These are phyloP conservation scores for Castor canadensis DNA, from an alignment of 2,113 vertebrate genomes.

Conservation along the genomic window DNA sequence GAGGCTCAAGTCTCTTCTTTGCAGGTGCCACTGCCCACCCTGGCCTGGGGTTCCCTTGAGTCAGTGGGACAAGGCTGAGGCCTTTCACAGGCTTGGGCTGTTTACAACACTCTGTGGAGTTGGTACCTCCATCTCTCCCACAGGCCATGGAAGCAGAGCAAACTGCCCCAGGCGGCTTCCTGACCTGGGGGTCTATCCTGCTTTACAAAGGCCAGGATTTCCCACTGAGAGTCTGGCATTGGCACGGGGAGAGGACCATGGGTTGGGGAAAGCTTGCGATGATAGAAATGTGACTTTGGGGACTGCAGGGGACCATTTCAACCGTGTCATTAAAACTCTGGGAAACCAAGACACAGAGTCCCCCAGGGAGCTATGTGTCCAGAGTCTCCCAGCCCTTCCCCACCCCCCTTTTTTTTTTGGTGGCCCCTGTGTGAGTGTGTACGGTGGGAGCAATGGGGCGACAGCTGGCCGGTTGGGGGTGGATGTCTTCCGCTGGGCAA, in stretches of 20 bases:
- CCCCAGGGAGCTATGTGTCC: not conserved
- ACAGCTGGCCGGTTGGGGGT: constrained; percentile 25
- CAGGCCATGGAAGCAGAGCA: not conserved
- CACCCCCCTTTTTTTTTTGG: not conserved
- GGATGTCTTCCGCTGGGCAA: not conserved
- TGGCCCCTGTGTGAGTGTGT: not conserved
- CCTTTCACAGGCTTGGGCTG: not conserved
- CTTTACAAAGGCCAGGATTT: no score
- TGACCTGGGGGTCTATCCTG: not conserved
- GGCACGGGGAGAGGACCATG: not conserved
- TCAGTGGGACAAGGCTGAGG: not conserved
- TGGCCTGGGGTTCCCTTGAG: not conserved
- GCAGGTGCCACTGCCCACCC: not conserved
- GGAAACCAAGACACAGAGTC: not conserved
- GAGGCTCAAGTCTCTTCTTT: not conserved
- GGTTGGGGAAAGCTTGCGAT: not conserved
- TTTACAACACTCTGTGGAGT: not conserved
- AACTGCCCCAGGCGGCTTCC: not conserved
- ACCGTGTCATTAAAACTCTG: not conserved
- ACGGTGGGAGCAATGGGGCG: not conserved
- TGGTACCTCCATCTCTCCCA: no score
- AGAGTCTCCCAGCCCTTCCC: not conserved
- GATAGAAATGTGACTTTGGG: not conserved
- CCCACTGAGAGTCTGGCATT: not conserved
- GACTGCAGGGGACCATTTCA: not conserved